Evolutionary conservation across 2,113 vertebrate species (phyloP).

Genomic region (Tyto alba): DNA sequence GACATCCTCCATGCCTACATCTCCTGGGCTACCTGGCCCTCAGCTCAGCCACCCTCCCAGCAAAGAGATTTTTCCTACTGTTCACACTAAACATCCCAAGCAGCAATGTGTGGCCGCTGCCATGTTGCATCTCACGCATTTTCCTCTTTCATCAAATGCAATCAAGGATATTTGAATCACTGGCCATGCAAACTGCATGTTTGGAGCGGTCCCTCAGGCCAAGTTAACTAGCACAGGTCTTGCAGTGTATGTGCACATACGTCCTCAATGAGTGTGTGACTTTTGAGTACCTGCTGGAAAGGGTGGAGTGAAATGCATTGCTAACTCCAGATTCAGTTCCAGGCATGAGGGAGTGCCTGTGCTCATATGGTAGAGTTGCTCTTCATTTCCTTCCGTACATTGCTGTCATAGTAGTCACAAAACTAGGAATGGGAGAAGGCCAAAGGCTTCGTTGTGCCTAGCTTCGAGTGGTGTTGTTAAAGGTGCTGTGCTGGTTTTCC

Average conservation of each 20-base stretch:
- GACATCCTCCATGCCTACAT: neutral
- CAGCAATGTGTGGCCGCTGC: neutral
- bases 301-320: neutral
- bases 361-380: neutral
- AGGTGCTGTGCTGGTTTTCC: neutral
- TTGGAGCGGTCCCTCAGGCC: neutral
- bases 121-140: rapidly evolving
- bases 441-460: neutral
- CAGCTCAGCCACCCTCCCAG: neutral
- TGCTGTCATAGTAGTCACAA: neutral
- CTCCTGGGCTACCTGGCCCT: neutral
- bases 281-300: neutral
- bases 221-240: neutral
- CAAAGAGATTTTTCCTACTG: neutral
- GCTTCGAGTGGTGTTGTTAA: neutral
- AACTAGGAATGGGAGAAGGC: neutral
- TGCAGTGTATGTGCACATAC: neutral
- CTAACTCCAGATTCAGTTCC: neutral
- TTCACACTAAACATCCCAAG: neutral
- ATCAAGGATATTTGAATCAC: neutral
- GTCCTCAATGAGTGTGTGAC: neutral
- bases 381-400: neutral
- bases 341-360: neutral
- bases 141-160: neutral
- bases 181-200: neutral